A percentile compares a stretch with the other conserved stretches of the same genome.
Evolutionary conservation across 2,888 invertebrate species (phyloP).

Genomic region (Taenaris catops): DNA sequence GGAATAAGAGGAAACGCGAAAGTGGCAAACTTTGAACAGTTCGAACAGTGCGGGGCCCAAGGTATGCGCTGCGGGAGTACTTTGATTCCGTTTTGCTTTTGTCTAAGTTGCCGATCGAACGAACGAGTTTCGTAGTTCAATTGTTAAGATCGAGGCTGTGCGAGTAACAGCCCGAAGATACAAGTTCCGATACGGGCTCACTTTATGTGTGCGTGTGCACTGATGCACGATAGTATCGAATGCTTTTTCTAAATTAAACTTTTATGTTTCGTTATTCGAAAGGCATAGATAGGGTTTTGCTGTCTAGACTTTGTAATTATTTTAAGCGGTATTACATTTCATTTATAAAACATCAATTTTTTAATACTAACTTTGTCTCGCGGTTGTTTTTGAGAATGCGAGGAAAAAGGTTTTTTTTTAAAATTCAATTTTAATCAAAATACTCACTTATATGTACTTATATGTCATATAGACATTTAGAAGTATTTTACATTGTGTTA

Average conservation of each 20-base stretch:
- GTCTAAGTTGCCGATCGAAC: conserved; percentile 70
- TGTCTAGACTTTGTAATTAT: conserved; percentile 32
- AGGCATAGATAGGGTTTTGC: conserved; percentile 21
- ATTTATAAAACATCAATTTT: too few relatives aligned
- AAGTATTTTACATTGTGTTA: too few relatives aligned
- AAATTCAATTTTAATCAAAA: too few relatives aligned
- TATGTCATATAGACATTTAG: too few relatives aligned
- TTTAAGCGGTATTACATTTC: conserved; percentile 4
- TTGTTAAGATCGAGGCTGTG: conserved; percentile 38
- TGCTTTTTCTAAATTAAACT: conserved; percentile 47
- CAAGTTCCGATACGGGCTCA: conserved; percentile 37
- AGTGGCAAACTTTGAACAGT: conserved; percentile 71
- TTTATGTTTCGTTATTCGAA: conserved; percentile 30
- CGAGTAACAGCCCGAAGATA: conserved; percentile 35
- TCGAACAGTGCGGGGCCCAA: conserved; percentile 55
- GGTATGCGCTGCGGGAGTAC: conserved; percentile 60
- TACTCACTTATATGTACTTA: too few relatives aligned
- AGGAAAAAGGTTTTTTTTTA: too few relatives aligned
- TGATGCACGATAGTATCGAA: conserved; percentile 32
- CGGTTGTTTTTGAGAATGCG: too few relatives aligned
- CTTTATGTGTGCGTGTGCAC: conserved; percentile 30
- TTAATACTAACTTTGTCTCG: too few relatives aligned
- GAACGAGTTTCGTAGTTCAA: conserved; percentile 48
- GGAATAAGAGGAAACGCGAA: conserved; percentile 70
- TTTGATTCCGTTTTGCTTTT: conserved; percentile 64